Base-by-base conservation (phyloP, 2,113 vertebrate species). In the Galbula dea region DNA sequence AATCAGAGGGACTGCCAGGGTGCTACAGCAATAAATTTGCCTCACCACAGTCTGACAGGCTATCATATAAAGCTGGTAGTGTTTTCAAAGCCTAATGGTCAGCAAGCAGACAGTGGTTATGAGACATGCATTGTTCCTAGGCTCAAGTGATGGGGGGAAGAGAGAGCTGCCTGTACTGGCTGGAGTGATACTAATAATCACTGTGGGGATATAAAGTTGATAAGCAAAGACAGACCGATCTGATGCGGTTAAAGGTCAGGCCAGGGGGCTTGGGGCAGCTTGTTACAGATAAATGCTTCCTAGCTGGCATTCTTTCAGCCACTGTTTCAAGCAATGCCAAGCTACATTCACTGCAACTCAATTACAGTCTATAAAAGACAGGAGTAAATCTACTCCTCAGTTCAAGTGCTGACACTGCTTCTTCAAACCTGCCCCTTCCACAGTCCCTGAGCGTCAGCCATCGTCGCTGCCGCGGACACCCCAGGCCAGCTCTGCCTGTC, bases 331-430 rank as follows among this genome's bases (percentile, higher is more conserved):
- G 86, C 69, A 65, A 52, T 3, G 27, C 81, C 49, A 63, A 43
- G 92, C 63, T 45, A 52, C 15, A 11, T 23, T 58, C 59, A 34
- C 66, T 68, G 78, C 95, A 95, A 96, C 83, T 95, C 84, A 95
- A 86, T 88, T 83, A 71, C 63, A 67, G 75, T 30, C 59, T 55
- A 27, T 65, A 57, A 34, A 69, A 67, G 65, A 36, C 1, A 0
- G 21, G 39, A 74, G n/a, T 61, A 80, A 83, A 75, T 29, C 80
- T 11, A 26, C 9, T 55, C 32, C 85, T 79, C 48, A 3, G 23
- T 15, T 86, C 61, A 61, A 80, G 51, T 7, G 72, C 84, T 71
- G 87, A 68, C 83, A 75, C 12, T 3, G 36, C 63, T 79, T 17
- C 73, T 77, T 77, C 83, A 83, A 72, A 43, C 21, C 59, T 57